Evolutionary conservation across 2,888 invertebrate species (phyloP).

Genomic region (Rhamnusium bicolor): DNA sequence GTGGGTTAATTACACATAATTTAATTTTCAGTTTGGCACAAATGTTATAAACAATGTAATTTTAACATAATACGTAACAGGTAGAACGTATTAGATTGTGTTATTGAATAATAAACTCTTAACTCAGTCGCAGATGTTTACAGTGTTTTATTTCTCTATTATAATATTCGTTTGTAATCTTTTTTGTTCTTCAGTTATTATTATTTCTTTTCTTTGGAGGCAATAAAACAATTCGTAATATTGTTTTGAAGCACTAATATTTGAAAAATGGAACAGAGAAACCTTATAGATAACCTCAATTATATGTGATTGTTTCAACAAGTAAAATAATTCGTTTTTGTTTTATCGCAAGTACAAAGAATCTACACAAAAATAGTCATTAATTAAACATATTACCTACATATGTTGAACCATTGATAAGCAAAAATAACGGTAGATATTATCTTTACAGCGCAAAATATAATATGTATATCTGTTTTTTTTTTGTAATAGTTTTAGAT

Average conservation of each 20-base stretch:
- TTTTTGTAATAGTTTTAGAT: too few relatives aligned
- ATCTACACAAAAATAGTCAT: background rate
- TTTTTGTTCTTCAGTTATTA: background rate
- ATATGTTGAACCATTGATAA: too few relatives aligned
- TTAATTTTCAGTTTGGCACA: background rate
- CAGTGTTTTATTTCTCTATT: background rate
- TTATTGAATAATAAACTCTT: background rate
- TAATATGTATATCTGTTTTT: too few relatives aligned
- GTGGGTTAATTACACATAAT: background rate
- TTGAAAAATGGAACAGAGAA: slow-evolving; percentile 6
- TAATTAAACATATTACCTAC: too few relatives aligned
- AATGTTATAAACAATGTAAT: background rate
- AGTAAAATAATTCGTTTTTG: background rate
- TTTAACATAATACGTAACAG: background rate
- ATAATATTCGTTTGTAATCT: background rate
- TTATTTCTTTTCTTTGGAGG: background rate
- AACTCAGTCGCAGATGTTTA: background rate
- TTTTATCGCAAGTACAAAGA: background rate
- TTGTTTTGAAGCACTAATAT: background rate
- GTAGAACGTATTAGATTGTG: background rate
- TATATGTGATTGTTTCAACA: background rate
- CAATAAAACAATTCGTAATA: background rate
- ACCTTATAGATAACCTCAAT: slow-evolving; percentile 13
- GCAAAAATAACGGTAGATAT: too few relatives aligned
- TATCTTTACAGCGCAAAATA: too few relatives aligned